These are phyloP conservation scores for Pagrus major DNA, from an alignment of 2,113 vertebrate species.

Conservation along the genomic window DNA sequence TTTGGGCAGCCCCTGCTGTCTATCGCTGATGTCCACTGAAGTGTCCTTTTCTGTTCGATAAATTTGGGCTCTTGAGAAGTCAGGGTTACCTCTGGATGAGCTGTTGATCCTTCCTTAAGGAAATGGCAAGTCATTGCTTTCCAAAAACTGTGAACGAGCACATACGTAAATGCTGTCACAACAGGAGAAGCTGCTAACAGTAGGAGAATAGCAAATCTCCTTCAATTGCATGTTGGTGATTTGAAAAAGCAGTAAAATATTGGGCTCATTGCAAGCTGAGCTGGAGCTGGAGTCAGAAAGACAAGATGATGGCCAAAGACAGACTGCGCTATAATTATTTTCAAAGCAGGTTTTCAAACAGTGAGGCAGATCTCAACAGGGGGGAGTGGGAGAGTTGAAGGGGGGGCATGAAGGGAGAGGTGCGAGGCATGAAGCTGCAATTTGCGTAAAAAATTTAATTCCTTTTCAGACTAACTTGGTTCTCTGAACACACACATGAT, in stretches of 20 bases:
- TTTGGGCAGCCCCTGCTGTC: conserved; percentile 4
- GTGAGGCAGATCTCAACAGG: not conserved
- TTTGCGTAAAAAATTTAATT: not conserved
- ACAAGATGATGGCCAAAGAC: not conserved
- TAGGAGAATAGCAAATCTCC: not conserved
- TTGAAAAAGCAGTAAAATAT: not conserved
- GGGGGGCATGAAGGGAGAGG: not conserved
- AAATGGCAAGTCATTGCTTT: conserved; percentile 33
- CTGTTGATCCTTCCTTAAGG: not conserved
- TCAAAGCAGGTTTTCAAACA: not conserved
- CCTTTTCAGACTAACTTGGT: not conserved
- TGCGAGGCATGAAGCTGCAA: not conserved
- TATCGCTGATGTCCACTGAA: not conserved
- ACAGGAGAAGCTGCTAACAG: conserved; percentile 61
- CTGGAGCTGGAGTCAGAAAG: not conserved
- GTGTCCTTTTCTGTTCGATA: conserved; percentile 10
- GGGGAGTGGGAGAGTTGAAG: not conserved
- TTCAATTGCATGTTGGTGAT: not conserved
- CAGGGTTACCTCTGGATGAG: conserved; percentile 7
- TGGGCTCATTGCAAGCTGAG: not conserved
- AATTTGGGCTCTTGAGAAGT: not conserved
- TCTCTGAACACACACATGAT: not conserved
- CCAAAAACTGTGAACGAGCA: conserved; percentile 41
- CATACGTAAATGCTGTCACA: conserved; percentile 25
- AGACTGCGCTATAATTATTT: not conserved